phyloP scores from a whole-genome alignment of 2,113 vertebrate genomes.

The Martes martes region DNA sequence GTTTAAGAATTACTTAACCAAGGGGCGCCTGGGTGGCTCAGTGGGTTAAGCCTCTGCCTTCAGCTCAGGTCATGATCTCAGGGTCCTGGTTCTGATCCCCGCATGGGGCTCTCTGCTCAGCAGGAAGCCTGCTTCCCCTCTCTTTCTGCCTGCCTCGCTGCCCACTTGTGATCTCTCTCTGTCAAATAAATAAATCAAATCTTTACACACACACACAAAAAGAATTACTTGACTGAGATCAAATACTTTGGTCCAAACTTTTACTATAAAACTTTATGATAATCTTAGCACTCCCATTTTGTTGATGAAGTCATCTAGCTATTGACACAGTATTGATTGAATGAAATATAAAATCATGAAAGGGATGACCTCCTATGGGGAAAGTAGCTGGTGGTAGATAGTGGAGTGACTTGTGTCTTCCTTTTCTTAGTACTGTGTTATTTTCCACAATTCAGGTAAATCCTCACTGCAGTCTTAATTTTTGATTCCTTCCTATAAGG shows the following conservation, averaged over 20 bases:
- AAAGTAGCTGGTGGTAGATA: background rate
- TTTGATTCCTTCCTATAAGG: background rate
- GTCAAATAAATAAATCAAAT: too few species aligned
- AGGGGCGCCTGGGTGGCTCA: too few species aligned
- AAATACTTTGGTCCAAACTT: background rate
- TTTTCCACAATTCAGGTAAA: background rate
- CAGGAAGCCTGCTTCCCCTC: too few species aligned
- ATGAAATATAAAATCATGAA: background rate
- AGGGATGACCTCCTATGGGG: background rate
- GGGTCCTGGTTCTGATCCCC: too few species aligned
- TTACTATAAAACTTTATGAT: background rate
- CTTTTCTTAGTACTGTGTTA: background rate
- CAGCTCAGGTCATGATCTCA: too few species aligned
- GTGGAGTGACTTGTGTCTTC: accelerated
- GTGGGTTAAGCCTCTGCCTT: too few species aligned
- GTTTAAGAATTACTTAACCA: slow-evolving; percentile 4
- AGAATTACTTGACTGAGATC: background rate
- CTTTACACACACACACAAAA: too few species aligned
- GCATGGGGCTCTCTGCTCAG: too few species aligned
- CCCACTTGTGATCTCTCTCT: too few species aligned
- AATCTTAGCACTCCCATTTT: background rate
- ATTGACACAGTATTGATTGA: background rate
- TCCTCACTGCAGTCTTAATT: background rate
- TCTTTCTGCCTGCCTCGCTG: too few species aligned
- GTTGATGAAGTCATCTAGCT: background rate